A percentile compares a stretch with the other conserved stretches of the same genome.
Evolutionary conservation across 2,797 vertebrate genomes (phyloP).

Genomic region (Clamator glandarius): DNA sequence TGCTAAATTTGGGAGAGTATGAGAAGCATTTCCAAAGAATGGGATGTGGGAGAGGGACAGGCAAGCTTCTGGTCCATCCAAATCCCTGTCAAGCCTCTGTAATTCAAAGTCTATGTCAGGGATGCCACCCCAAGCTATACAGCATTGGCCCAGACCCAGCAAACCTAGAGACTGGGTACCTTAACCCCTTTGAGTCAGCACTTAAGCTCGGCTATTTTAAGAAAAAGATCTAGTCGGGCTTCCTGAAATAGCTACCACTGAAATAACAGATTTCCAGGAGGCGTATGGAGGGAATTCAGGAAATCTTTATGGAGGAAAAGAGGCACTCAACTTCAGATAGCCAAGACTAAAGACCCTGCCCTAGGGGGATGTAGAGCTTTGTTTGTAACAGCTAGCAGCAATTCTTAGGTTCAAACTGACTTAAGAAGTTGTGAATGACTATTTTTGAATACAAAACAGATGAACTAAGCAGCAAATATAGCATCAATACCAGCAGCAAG

Average conservation of each 20-base stretch:
- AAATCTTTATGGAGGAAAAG: not conserved
- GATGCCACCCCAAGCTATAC: not conserved
- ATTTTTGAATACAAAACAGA: not conserved
- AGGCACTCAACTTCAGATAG: not conserved
- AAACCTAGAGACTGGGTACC: not conserved
- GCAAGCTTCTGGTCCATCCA: constrained; percentile 18
- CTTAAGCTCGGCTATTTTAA: not conserved
- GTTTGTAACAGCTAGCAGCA: not conserved
- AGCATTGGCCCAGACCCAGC: constrained; percentile 10
- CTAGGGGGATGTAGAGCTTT: not conserved
- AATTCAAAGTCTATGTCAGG: not conserved
- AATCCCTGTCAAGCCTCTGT: constrained; percentile 11
- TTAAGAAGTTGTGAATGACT: not conserved
- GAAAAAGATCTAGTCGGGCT: not conserved
- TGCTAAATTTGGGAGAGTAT: constrained; percentile 58
- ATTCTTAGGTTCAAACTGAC: not conserved
- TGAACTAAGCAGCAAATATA: not conserved
- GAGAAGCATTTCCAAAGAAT: constrained; percentile 23
- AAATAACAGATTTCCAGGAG: not conserved
- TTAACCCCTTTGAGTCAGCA: not conserved
- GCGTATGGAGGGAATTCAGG: not conserved
- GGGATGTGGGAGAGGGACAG: not conserved
- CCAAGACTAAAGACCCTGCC: not conserved
- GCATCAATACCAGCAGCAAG: not conserved
- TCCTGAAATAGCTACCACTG: not conserved